Evolutionary conservation across 2,888 invertebrate genomes (phyloP), one percentile per base, ranked within the genome.

Genomic region (Melitaea athalia): DNA sequence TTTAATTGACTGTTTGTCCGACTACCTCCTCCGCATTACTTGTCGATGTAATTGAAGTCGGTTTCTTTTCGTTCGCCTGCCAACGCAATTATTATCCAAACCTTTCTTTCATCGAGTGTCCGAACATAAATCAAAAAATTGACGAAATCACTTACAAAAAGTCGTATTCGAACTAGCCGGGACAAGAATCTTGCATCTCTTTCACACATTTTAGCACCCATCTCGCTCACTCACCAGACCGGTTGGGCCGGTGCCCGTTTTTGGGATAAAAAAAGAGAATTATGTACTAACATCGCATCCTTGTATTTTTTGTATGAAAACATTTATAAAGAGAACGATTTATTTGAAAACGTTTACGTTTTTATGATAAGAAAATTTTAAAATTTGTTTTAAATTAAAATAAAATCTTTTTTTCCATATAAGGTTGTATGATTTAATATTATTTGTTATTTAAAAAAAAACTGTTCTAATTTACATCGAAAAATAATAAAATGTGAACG

Each of bases 241-340:
- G 61, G 61, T 61, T 33, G 33, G 61, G 14, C 15, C n/a, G 33
- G 61, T 49, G 8, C 61, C 61, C 49, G 61, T 33, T 61, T 61
- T 61, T 15, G 33, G 49, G 47, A 49, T 49, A 38, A 50, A 49
- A 61, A 61, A 33, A 61, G 7, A 33, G 38, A 49, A 38, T 55
- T 31, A 8, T 24, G n/a, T n/a, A n/a, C 33, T 5, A 38, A 38
- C 53, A 24, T 33, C 15, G 38, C 14, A 24, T 61, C 50, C 61
- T 61, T 50, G 17, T 38, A 61, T 50, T 50, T 31, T 31, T n/a
- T 47, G 17, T 60, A 14, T 12, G 12, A 24, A 24, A 8, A 8
- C 14, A 4, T 10, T 11, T 45, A 11, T 45, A 4, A 45, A 45
- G 45, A 1, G 11, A 45, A 45, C 11, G 4, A 14, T 11, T 8